phyloP scores from a whole-genome alignment of 1,140 invertebrate genomes.

The Scaptomyza graminum region DNA sequence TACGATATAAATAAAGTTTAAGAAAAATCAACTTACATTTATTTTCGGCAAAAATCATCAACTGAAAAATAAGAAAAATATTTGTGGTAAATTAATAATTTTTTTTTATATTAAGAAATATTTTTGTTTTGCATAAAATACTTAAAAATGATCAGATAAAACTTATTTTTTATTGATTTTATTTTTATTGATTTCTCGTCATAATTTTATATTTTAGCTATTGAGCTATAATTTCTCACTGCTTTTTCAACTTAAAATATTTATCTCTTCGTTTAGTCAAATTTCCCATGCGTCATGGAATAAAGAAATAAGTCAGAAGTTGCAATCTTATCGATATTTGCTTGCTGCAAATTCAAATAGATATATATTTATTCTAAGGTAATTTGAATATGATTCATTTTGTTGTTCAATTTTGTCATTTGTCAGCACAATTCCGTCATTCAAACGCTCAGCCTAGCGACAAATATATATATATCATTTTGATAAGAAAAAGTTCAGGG shows the following conservation, averaged over 20 bases:
- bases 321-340: conserved; percentile 30
- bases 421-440: conserved; percentile 35
- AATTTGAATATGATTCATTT: conserved; percentile 47
- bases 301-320: conserved; percentile 8
- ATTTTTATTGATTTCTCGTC: no score
- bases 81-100: no score
- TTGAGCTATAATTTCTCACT: no score
- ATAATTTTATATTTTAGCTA: no score
- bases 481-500: conserved; percentile 23
- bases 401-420: conserved; percentile 18
- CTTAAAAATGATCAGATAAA: no score
- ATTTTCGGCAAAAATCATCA: no score
- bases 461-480: neutral
- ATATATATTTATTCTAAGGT: neutral
- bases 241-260: neutral
- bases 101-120: no score
- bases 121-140: no score
- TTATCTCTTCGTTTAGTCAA: conserved; percentile 5
- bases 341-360: neutral
- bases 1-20: neutral
- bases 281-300: conserved; percentile 9
- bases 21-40: no score
- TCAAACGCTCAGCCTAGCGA: neutral
- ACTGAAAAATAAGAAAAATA: no score
- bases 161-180: no score